Conservation (phyloP, 2,888 invertebrate species). For the Tetragonisca angustula region DNA sequence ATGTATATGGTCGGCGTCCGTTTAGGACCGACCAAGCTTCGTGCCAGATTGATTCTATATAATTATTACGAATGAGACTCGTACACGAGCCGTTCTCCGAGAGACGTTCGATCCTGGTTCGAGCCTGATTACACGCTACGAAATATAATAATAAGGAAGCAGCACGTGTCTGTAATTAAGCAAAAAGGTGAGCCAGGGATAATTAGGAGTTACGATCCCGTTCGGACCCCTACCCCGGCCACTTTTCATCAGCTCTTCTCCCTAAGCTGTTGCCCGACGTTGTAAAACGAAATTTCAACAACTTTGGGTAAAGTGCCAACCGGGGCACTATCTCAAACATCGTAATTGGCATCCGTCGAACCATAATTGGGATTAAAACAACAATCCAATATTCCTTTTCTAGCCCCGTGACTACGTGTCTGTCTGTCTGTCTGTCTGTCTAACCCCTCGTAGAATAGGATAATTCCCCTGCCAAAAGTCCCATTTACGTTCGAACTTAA, state of each 20-base stretch:
- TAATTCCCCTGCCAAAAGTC: background rate
- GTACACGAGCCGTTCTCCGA: too few species aligned
- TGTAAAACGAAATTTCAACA: background rate
- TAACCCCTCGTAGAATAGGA: too few species aligned
- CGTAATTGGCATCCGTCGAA: background rate
- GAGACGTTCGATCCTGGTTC: background rate
- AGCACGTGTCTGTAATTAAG: background rate
- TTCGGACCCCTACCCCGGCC: background rate
- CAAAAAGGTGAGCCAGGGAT: background rate
- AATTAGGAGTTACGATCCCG: background rate
- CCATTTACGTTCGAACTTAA: background rate
- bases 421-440: too few species aligned
- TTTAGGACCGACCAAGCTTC: background rate
- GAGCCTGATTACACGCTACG: background rate
- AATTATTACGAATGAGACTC: background rate
- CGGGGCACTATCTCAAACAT: background rate
- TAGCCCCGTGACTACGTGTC: background rate
- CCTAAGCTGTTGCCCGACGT: background rate
- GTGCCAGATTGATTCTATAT: background rate
- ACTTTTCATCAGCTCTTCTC: background rate
- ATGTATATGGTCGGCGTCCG: background rate
- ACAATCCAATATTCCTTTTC: constrained; percentile 6
- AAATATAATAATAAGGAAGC: background rate
- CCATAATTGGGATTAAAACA: constrained; percentile 14
- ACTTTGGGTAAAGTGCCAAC: background rate